Conservation (phyloP, 2,797 vertebrate genomes). For the Cryptoprocta ferox region DNA sequence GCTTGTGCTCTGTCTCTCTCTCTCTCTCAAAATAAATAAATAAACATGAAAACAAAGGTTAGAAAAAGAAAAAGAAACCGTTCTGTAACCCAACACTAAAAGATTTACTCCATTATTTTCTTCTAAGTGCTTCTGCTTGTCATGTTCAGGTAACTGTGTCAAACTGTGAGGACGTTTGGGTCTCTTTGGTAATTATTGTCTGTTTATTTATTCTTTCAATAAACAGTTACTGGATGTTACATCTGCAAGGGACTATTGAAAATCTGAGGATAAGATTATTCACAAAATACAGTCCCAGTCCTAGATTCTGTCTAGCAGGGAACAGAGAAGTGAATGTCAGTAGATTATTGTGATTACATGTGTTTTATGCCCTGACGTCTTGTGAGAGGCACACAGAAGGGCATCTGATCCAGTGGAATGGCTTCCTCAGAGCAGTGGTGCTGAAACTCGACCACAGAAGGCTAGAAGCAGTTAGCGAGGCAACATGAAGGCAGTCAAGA, state of each 20-base stretch:
- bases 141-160: background rate
- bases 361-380: background rate
- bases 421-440: accelerated
- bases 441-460: background rate
- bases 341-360: background rate
- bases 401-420: too few species aligned
- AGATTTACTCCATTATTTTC: background rate
- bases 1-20: too few species aligned
- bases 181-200: background rate
- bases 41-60: too few species aligned
- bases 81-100: background rate
- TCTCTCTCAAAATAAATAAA: too few species aligned
- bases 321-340: background rate
- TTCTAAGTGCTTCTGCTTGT: background rate
- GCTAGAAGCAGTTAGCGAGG: background rate
- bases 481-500: accelerated
- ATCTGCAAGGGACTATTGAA: background rate
- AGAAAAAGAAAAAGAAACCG: too few species aligned
- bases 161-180: background rate
- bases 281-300: background rate
- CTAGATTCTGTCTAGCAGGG: background rate
- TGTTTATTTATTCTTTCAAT: background rate
- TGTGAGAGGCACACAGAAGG: background rate
- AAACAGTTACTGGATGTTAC: background rate
- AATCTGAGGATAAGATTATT: background rate